Conservation (phyloP, 2,888 invertebrate genomes). For the Luffia ferchaultella region DNA sequence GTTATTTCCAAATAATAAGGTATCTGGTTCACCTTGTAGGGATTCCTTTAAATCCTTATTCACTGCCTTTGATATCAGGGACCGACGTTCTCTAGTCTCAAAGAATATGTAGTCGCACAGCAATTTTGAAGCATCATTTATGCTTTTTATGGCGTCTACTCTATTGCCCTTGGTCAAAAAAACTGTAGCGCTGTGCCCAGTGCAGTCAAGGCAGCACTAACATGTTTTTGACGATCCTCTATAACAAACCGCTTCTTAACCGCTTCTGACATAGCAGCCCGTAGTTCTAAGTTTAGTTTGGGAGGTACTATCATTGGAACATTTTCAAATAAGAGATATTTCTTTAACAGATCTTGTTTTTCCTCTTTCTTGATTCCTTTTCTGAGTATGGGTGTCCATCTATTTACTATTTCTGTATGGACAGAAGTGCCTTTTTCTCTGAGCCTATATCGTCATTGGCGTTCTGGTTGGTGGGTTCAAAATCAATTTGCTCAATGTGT, state of each 20-base stretch:
- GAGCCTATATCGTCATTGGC: too few relatives aligned
- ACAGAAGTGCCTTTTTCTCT: not conserved
- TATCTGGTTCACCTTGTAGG: not conserved
- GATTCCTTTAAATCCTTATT: constrained; percentile 2
- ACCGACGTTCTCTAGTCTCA: constrained; percentile 1
- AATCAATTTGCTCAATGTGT: not conserved
- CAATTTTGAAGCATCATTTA: constrained; percentile 3
- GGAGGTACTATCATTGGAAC: not conserved
- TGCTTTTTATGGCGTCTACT: not conserved
- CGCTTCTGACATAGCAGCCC: not conserved
- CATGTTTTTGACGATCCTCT: not conserved
- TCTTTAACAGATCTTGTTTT: not conserved
- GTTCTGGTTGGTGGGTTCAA: too few relatives aligned
- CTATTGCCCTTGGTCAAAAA: constrained; percentile 3
- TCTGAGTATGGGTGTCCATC: constrained; percentile 1
- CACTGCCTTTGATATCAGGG: not conserved
- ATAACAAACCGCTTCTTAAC: constrained; percentile 2
- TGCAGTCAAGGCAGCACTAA: not conserved
- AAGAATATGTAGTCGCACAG: not conserved
- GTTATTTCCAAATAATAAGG: not conserved
- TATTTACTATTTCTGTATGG: not conserved
- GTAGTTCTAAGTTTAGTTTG: constrained; percentile 1
- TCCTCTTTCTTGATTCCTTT: constrained; percentile 3
- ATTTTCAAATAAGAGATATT: constrained; percentile 2
- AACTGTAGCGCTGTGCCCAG: not conserved